phyloP scores from a whole-genome alignment of 2,113 vertebrate genomes.

The Glaucomys volans region DNA sequence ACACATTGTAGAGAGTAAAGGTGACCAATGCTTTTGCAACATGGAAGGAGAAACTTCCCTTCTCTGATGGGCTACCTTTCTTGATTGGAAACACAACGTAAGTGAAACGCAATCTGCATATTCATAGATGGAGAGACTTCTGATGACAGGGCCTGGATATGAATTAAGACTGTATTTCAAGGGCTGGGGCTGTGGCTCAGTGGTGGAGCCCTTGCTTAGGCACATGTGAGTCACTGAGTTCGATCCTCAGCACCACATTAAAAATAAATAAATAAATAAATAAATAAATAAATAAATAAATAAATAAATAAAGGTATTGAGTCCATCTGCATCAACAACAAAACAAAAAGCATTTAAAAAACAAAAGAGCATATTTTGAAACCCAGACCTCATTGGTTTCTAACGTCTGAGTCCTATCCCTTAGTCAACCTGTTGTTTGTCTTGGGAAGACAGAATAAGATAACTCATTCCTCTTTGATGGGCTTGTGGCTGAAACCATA shows the following conservation, averaged over 20 bases:
- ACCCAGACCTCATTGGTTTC: not conserved
- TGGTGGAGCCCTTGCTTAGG: too few relatives aligned
- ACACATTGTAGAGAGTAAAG: not conserved
- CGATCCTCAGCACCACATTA: too few relatives aligned
- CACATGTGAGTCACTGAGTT: too few relatives aligned
- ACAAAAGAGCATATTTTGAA: not conserved
- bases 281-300: too few relatives aligned
- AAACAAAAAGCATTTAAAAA: too few relatives aligned
- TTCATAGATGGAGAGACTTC: not conserved
- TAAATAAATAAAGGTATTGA: too few relatives aligned
- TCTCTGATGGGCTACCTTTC: not conserved
- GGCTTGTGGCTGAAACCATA: not conserved
- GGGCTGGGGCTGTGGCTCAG: not conserved
- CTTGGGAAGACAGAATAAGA: not conserved
- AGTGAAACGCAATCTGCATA: not conserved
- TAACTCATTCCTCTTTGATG: not conserved
- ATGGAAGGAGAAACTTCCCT: not conserved
- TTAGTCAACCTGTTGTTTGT: constrained; percentile 38
- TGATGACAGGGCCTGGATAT: not conserved
- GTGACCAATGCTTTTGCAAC: not conserved
- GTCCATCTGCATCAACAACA: too few relatives aligned
- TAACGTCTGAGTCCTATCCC: constrained; percentile 18
- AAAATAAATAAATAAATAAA: too few relatives aligned
- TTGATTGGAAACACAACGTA: not conserved
- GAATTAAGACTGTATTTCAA: not conserved